A percentile compares a stretch with the other conserved stretches of the same genome.
Evolutionary conservation across 2,113 vertebrate species (phyloP).

Genomic region (Rhinichthys klamathensis): DNA sequence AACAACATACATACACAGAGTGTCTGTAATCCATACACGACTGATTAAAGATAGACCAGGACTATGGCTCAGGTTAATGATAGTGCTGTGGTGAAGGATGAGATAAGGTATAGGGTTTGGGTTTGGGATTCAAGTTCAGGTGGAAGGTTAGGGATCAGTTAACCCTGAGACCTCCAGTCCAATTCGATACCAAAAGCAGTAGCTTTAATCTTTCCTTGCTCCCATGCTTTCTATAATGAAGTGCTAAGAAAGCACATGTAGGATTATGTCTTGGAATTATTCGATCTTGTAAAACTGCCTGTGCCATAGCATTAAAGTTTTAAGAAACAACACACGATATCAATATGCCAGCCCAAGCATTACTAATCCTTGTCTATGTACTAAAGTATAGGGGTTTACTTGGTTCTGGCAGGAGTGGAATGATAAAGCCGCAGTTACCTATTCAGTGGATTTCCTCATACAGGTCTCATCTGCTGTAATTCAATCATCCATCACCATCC

Average conservation of each 20-base stretch:
- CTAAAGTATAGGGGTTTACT: conserved; percentile 12
- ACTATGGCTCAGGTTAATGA: conserved; percentile 9
- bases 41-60: conserved; percentile 31
- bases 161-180: neutral
- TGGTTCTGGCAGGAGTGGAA: neutral
- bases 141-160: conserved; percentile 11
- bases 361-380: conserved; percentile 9
- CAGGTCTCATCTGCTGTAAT: conserved; percentile 38
- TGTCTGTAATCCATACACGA: neutral
- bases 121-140: conserved; percentile 17
- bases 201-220: neutral
- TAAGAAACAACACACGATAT: neutral
- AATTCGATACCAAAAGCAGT: neutral
- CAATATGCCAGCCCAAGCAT: conserved; percentile 14
- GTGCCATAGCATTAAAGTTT: conserved; percentile 20
- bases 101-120: conserved; percentile 4
- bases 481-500: conserved; percentile 27
- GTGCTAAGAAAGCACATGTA: neutral
- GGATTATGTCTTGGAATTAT: neutral
- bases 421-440: neutral
- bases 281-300: neutral
- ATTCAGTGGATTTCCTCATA: neutral
- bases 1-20: conserved; percentile 1
- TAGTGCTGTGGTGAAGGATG: conserved; percentile 16
- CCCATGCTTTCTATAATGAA: neutral